These are phyloP conservation scores for Mesochorus sp. DNA, from an alignment of 2,888 invertebrate genomes.

Conservation along the genomic window DNA sequence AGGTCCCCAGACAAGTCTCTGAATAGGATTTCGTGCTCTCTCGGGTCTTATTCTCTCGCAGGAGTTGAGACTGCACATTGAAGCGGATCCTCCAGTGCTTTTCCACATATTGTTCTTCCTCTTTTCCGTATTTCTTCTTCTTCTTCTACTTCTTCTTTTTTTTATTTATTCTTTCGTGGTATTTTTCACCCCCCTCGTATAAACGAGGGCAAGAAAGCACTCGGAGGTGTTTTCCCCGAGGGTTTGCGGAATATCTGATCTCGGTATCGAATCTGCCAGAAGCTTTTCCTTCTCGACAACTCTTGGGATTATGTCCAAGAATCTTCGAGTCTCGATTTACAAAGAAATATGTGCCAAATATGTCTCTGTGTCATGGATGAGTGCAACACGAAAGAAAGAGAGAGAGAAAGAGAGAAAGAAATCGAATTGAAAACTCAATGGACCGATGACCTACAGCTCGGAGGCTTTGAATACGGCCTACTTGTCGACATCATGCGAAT, in stretches of 20 bases:
- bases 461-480: constrained; percentile 55
- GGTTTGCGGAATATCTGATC: constrained; percentile 10
- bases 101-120: constrained; percentile 55
- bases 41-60: constrained; percentile 79
- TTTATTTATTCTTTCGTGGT: neutral
- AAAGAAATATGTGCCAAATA: neutral
- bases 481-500: constrained; percentile 34
- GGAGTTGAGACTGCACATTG: constrained; percentile 72
- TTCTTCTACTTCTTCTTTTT: constrained; percentile 9
- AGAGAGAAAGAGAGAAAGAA: neutral
- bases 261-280: constrained; percentile 2
- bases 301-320: constrained; percentile 16
- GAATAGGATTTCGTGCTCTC: constrained; percentile 77
- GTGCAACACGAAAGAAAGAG: neutral
- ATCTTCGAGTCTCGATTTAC: constrained; percentile 22
- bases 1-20: constrained; percentile 76
- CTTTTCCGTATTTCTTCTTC: constrained; percentile 33
- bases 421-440: constrained; percentile 32
- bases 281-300: constrained; percentile 7
- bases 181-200: neutral
- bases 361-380: neutral
- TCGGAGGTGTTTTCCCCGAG: neutral
- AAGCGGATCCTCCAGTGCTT: constrained; percentile 51
- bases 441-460: constrained; percentile 59
- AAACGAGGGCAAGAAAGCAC: constrained; percentile 12